phyloP scores from a whole-genome alignment of 2,888 invertebrate species.

The Dysmachus trigonus region DNA sequence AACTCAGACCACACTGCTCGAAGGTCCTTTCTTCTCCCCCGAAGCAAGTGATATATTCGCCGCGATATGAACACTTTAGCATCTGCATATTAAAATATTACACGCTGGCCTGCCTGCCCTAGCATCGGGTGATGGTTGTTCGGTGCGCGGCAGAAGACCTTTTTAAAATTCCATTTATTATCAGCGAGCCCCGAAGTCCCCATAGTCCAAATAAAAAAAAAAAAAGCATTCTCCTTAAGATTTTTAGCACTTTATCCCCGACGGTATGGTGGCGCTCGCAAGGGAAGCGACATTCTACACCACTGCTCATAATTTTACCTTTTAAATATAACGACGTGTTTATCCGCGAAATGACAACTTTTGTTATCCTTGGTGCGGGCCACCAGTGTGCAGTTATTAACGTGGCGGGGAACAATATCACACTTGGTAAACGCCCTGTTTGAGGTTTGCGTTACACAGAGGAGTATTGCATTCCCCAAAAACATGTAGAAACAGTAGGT shows the following conservation, averaged over 20 bases:
- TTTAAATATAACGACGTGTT: constrained; percentile 48
- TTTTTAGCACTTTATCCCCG: constrained; percentile 6
- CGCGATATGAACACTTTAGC: neutral
- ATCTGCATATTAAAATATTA: neutral
- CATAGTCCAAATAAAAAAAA: no score
- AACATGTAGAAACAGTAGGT: no score
- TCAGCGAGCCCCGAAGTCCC: neutral
- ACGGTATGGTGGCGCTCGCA: neutral
- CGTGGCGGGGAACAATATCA: neutral
- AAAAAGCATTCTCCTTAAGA: constrained; percentile 1
- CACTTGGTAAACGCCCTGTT: constrained; percentile 5
- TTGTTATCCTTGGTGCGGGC: constrained; percentile 40
- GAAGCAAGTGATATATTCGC: neutral
- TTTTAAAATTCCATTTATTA: constrained; percentile 9
- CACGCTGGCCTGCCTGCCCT: neutral
- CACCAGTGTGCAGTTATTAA: constrained; percentile 23
- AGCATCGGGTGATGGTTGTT: neutral
- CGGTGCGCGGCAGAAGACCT: neutral
- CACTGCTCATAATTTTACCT: constrained; percentile 35
- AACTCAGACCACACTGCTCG: neutral
- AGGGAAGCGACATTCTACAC: neutral
- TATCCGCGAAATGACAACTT: constrained; percentile 48
- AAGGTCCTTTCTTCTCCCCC: neutral
- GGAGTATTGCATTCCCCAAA: neutral
- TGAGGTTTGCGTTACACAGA: neutral